Base-by-base conservation (phyloP, 2,797 vertebrate genomes). In the Peromyscus nudipes region DNA sequence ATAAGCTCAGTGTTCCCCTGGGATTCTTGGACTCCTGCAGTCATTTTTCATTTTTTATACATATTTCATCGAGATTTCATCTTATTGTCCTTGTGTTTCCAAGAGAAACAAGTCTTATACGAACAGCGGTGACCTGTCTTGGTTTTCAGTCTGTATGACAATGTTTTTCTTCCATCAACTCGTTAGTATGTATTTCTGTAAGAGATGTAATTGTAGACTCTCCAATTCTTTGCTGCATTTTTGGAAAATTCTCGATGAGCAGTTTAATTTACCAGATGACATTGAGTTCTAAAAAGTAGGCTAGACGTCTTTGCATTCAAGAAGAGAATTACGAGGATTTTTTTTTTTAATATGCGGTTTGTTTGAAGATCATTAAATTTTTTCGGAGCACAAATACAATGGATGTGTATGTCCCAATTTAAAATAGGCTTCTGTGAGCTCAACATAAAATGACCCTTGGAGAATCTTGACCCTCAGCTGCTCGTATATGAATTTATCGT, bases 11-110 rank as follows among this genome's bases (percentile, higher is more conserved):
- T 14, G 6, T 95, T 96, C 94, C 71, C 71, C 12, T 86, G 95
- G 98, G 97, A 98, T 99, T 99, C 99, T 99, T 99, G 99, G 99
- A 99, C 98, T 98, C 79, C 98, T 98, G 98, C 98, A 64, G 94
- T 98, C 97, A 92, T 95, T 94, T 97, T 96, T 57, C 98, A 96
- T 98, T 96, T 93, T 96, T 96, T 62, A 91, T n/a, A 0, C 97
- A 98, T 98, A 97, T 98, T 88, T 95, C 98, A 98, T 98, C 90
- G 97, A 60, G 95, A 98, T 97, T 96, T 94, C 96, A 25, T 2
- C 91, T 82, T 88, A 79, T 60, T 96, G 97, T 98, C 96, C 60
- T 98, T 98, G 93, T 97, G 97, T 98, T 98, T 98, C 98, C 80
- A 97, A 97, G 92, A 98, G 97, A 98, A 98, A 98, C 97, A 93